Conservation (phyloP, 2,797 vertebrate genomes). For the Anolis apletophallus region DNA sequence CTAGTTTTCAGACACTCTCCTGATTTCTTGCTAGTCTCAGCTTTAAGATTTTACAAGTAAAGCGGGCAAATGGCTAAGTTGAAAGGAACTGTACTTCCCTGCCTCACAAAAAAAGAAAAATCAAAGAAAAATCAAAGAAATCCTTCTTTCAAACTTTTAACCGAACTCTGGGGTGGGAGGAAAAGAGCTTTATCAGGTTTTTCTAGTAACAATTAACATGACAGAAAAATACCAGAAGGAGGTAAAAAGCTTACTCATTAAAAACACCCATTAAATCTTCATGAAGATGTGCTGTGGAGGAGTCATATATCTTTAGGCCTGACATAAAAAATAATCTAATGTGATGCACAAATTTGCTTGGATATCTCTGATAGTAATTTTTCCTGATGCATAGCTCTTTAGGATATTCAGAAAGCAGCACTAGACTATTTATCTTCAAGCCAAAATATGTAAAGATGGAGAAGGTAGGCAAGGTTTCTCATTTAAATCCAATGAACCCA, state of each 20-base stretch:
- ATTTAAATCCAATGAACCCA: constrained; percentile 48
- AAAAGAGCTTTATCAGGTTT: constrained; percentile 28
- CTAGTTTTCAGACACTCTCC: constrained; percentile 23
- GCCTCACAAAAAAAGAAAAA: too few relatives aligned
- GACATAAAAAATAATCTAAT: constrained; percentile 63
- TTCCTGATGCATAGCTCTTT: constrained; percentile 56
- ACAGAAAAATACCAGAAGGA: constrained; percentile 5
- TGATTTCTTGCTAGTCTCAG: not conserved
- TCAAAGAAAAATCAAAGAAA: constrained; percentile 28
- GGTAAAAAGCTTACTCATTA: constrained; percentile 38
- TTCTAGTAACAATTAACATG: constrained; percentile 24
- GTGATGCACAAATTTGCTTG: constrained; percentile 62
- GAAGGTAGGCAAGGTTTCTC: constrained; percentile 34
- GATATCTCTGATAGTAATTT: constrained; percentile 57
- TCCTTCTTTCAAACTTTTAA: constrained; percentile 2
- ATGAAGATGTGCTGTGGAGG: constrained; percentile 42
- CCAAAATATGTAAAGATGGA: constrained; percentile 32
- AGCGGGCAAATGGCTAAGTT: not conserved
- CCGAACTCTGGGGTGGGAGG: not conserved
- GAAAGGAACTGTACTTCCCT: not conserved
- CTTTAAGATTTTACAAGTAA: constrained; percentile 40
- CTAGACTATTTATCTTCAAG: constrained; percentile 47
- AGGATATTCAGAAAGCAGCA: constrained; percentile 55
- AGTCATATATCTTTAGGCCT: constrained; percentile 48
- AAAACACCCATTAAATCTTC: constrained; percentile 57